Base-by-base conservation (phyloP, 2,113 vertebrate species). In the Cheilinus undulatus region DNA sequence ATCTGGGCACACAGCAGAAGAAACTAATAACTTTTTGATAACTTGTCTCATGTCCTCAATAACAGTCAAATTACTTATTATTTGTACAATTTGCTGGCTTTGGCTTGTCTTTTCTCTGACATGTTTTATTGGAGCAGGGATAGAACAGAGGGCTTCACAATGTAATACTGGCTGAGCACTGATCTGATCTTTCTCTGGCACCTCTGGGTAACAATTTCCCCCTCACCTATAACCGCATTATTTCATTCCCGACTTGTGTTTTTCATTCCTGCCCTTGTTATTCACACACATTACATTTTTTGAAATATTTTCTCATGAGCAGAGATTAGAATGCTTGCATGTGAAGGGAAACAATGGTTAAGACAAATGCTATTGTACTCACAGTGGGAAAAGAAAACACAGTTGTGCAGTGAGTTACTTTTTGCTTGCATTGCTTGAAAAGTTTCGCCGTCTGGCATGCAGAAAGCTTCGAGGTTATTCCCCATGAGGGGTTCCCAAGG, bases 11-110 rank as follows among this genome's bases (percentile, higher is more conserved):
- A 49, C n/a, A 24, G 56, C 53, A 76, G 30, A 53, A 42, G 56
- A 57, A 68, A 46, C 26, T 38, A 74, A 78, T 67, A 57, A 64
- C 19, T 24, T 73, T 8, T 57, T 34, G 65, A 69, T 71, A 78
- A 67, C n/a, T 32, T 27, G 42, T 61, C 62, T 58, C 24, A 22
- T 20, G 36, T 75, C 14, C 53, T 78, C 52, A 45, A 76, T 65
- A 62, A 69, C 43, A 78, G 61, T 69, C 49, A 77, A 60, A 67
- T 78, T 26, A 73, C 9, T 46, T 66, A 64, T 78, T 36, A 69
- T 8, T 46, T 58, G 48, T 45, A 60, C 58, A 48, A n/a, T 24
- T 62, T 56, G n/a, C 3, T 40, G 38, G 43, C 40, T 43, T 2
- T 9, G 42, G n/a, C 34, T 56, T 20, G 27, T 50, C 36, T 60